These are phyloP conservation scores for Campylorhamphus procurvoides DNA, from an alignment of 2,113 vertebrate genomes.

Conservation along the genomic window DNA sequence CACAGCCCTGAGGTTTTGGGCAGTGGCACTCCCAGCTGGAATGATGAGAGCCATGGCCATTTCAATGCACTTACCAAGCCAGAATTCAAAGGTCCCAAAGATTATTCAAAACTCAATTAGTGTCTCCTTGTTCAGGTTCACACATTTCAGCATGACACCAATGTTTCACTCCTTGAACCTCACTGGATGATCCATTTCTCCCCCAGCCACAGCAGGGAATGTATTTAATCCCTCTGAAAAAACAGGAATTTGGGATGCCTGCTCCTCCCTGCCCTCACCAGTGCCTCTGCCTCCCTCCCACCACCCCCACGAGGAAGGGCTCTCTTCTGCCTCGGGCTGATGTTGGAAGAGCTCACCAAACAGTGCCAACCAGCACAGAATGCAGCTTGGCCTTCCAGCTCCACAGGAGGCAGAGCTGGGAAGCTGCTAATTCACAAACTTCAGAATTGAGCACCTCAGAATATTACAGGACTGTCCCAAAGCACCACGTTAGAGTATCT, in stretches of 20 bases:
- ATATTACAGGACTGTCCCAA: not conserved
- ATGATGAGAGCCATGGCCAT: not conserved
- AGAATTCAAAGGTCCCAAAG: not conserved
- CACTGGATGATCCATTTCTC: not conserved
- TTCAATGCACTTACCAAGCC: not conserved
- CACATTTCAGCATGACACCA: not conserved
- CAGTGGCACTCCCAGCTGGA: not conserved
- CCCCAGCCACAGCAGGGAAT: not conserved
- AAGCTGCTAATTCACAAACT: not conserved
- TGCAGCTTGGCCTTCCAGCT: not conserved
- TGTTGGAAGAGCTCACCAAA: not conserved
- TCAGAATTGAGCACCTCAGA: not conserved
- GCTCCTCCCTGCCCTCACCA: not conserved
- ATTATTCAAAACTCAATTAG: not conserved
- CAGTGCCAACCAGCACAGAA: not conserved
- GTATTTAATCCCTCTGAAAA: not conserved
- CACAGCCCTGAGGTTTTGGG: not conserved
- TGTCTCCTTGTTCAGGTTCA: not conserved
- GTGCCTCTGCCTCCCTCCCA: not conserved
- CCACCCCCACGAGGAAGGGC: accelerated
- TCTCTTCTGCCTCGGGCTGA: not conserved
- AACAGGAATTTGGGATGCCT: not conserved
- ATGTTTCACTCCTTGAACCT: not conserved
- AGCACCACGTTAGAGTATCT: not conserved
- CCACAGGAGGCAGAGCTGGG: not conserved